phyloP scores from a whole-genome alignment of 2,888 invertebrate genomes.

The Tetragonisca angustula region DNA sequence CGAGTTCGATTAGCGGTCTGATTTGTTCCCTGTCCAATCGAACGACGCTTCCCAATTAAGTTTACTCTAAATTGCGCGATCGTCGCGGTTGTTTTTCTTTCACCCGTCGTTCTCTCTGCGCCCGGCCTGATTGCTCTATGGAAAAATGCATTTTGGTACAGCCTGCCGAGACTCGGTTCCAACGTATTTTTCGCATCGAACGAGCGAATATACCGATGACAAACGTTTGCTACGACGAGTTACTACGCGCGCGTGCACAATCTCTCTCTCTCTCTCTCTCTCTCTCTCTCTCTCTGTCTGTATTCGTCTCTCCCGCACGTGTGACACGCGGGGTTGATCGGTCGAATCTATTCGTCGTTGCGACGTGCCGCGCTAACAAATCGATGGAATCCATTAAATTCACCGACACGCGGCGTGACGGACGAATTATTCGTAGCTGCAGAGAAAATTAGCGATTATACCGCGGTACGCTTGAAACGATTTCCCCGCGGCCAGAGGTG shows the following conservation, averaged over 20 bases:
- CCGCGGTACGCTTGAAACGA: constrained; percentile 26
- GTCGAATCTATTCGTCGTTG: constrained; percentile 50
- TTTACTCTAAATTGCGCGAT: constrained; percentile 80
- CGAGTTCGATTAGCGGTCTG: constrained; percentile 48
- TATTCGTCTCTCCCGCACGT: not conserved
- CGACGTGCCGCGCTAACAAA: constrained; percentile 36
- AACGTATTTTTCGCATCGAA: constrained; percentile 39
- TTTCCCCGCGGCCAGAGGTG: constrained; percentile 6
- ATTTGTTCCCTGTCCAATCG: constrained; percentile 50
- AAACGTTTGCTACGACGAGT: constrained; percentile 36
- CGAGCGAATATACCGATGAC: constrained; percentile 25
- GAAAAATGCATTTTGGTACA: constrained; percentile 37
- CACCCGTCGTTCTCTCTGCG: constrained; percentile 11
- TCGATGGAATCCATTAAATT: constrained; percentile 56
- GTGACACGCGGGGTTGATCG: constrained; percentile 31
- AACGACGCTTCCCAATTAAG: constrained; percentile 82
- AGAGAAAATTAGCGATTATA: constrained; percentile 49
- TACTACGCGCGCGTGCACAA: constrained; percentile 13
- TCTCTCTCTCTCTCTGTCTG: not conserved
- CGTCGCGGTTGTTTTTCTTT: constrained; percentile 60
- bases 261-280: not conserved
- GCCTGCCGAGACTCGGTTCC: constrained; percentile 6
- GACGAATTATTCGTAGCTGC: constrained; percentile 47
- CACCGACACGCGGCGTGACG: constrained; percentile 28
- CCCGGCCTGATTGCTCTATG: constrained; percentile 20